Conservation (phyloP, 1,140 invertebrate genomes). For the Pachyrhynchus sulphureomaculatus region DNA sequence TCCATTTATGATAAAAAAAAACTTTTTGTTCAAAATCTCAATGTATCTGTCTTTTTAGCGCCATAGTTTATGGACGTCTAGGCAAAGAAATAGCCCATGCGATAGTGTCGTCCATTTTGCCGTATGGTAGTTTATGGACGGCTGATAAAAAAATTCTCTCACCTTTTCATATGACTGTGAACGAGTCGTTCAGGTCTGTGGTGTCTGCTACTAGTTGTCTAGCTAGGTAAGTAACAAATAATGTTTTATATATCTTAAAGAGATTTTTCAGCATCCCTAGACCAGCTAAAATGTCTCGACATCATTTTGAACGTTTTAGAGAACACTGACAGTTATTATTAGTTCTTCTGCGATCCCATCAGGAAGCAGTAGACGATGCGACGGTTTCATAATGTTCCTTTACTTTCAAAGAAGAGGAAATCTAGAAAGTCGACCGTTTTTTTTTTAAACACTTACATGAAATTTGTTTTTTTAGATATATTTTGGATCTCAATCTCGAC, state of each 20-base stretch:
- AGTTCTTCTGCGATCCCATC: too few relatives aligned
- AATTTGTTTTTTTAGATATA: too few relatives aligned
- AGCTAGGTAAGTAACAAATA: constrained; percentile 14
- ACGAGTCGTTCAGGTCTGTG: constrained; percentile 40
- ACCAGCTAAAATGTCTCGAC: background rate
- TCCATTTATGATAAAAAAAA: too few relatives aligned
- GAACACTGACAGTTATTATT: background rate
- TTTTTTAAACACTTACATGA: too few relatives aligned
- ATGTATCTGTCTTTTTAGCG: constrained; percentile 45
- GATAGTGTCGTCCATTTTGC: constrained; percentile 51
- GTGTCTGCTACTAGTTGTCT: constrained; percentile 33
- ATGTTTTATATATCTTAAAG: background rate
- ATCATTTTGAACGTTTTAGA: too few relatives aligned
- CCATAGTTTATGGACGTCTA: constrained; percentile 54
- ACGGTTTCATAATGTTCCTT: too few relatives aligned
- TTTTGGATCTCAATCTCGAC: constrained; percentile 27
- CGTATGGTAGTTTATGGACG: constrained; percentile 52
- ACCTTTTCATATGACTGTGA: constrained; percentile 41
- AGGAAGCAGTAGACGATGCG: too few relatives aligned
- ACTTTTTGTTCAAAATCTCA: too few relatives aligned
- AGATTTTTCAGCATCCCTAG: background rate
- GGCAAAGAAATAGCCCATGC: constrained; percentile 54
- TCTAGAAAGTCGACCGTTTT: too few relatives aligned
- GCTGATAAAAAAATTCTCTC: constrained; percentile 51
- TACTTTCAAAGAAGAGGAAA: too few relatives aligned